These are phyloP conservation scores for Trachelus tabidus DNA, from an alignment of 2,888 invertebrate genomes.

Conservation along the genomic window DNA sequence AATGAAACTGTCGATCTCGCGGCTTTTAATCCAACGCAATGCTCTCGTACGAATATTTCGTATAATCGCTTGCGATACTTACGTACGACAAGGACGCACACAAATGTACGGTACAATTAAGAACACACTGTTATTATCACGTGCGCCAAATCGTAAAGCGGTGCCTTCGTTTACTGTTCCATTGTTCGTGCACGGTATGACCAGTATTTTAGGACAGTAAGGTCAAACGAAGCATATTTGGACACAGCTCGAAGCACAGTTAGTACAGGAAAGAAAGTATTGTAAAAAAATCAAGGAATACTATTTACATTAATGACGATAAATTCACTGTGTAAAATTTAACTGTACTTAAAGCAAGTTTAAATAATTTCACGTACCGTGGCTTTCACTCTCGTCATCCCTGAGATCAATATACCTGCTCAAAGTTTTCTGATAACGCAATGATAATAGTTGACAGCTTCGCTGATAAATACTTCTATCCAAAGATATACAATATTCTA, in stretches of 20 bases:
- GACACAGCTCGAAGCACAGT: constrained; percentile 1
- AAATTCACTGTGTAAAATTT: neutral
- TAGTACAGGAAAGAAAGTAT: neutral
- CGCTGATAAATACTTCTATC: neutral
- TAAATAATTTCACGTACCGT: neutral
- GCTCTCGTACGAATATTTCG: neutral
- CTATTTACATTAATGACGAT: neutral
- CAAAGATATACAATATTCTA: neutral
- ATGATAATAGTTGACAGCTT: neutral
- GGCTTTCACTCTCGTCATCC: neutral
- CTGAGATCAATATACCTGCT: neutral
- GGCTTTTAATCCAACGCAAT: neutral
- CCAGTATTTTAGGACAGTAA: neutral
- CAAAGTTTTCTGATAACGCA: neutral
- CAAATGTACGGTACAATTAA: neutral
- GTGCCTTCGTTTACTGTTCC: neutral
- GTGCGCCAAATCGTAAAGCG: neutral
- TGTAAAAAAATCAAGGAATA: neutral
- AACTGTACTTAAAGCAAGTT: neutral
- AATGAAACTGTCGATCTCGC: neutral
- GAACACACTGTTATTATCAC: neutral
- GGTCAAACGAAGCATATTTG: neutral
- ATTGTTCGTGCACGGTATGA: neutral
- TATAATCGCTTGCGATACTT: neutral
- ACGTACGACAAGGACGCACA: neutral